Evolutionary conservation across 2,888 invertebrate species (phyloP), one percentile per base, ranked within the genome.

Genomic region (Acanthacorydalis orientalis): DNA sequence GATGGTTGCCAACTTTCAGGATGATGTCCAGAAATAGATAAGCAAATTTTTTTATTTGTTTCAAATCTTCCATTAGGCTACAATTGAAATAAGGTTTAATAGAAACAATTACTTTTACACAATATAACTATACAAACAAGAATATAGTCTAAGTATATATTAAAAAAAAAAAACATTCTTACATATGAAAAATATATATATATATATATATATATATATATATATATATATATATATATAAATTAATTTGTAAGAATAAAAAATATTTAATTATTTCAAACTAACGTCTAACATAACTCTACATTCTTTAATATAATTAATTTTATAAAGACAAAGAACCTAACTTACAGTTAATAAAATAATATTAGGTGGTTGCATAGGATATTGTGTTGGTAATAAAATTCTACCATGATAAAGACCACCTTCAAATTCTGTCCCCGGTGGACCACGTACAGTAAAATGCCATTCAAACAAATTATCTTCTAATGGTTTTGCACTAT

Each of bases 1-100:
- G 90, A 91, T 31, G 95, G 95, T 60, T 91, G 89, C 95, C 95
- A 96, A 35, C 90, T 89, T 65, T 96, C 95, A n/a, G 93, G 95
- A 64, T 95, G 95, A 67, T 92, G 84, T 6, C 90, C 92, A 50
- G 92, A 93, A 57, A 95, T 95, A 52, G 90, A 92, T 54, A 95
- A 68, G 63, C 95, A 96, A 57, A 96, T 92, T 68, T 95, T 95
- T 64, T 88, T 91, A 63, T 89, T 86, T 8, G 79, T 77, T 69
- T 93, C 91, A 68, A 96, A 95, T 54, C 95, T 75, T 43, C 93
- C 93, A 65, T 91, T 95, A 2, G 91, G 91, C 84, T 87, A 57
- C 39, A 64, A 45, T 31, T 9, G 37, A 9, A 11, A 9, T 15
- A 31, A 14, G 4, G 34, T 12, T 4, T 23, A 23, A 4, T 23